Evolutionary conservation across 2,797 vertebrate species (phyloP).

Genomic region (Loris lydekkerianus): DNA sequence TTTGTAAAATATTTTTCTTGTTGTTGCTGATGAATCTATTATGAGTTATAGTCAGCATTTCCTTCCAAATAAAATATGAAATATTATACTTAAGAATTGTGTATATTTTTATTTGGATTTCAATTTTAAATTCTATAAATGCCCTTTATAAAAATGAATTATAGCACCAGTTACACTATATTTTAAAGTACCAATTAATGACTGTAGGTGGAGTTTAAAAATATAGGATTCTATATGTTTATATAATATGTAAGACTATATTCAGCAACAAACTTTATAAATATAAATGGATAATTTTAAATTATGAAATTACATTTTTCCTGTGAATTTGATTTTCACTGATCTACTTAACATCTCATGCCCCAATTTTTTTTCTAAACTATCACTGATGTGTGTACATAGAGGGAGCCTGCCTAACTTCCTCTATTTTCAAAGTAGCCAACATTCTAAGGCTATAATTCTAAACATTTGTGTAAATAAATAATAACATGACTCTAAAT

Average conservation of each 20-base stretch:
- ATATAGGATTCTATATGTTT: not conserved
- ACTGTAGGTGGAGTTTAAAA: not conserved
- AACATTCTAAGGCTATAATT: slow-evolving; percentile 2
- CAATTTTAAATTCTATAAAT: not conserved
- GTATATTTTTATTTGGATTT: not conserved
- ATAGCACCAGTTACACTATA: not conserved
- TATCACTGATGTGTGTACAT: not conserved
- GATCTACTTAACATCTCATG: not conserved
- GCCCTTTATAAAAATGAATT: not conserved
- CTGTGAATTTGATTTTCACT: not conserved
- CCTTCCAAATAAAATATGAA: slow-evolving; percentile 25
- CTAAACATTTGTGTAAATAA: not conserved
- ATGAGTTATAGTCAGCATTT: not conserved
- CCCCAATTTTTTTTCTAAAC: not conserved
- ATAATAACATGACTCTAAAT: not conserved
- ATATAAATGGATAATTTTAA: slow-evolving; percentile 17
- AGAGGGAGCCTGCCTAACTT: not conserved
- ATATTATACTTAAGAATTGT: not conserved
- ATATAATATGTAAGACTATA: not conserved
- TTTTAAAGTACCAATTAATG: not conserved
- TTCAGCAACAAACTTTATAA: not conserved
- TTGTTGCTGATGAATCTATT: not conserved
- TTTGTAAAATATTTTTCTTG: slow-evolving; percentile 6
- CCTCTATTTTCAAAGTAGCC: slow-evolving; percentile 32
- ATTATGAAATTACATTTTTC: not conserved